Conservation (phyloP, 2,797 vertebrate species). For the Melanotaenia nigrans region DNA sequence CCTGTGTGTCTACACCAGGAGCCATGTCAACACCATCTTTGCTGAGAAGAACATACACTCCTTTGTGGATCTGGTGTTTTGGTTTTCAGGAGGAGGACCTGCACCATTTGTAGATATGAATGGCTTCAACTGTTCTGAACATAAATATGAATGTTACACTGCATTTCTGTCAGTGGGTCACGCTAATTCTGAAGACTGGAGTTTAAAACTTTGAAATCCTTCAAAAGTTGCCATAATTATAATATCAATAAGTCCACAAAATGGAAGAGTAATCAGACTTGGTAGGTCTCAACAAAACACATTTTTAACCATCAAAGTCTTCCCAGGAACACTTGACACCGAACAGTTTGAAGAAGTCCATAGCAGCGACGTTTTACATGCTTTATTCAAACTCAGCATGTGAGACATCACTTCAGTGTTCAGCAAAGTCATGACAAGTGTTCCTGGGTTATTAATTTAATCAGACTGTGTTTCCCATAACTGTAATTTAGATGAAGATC, state of each 20-base stretch:
- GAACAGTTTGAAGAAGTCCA: background rate
- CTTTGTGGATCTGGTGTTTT: background rate
- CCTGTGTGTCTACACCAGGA: background rate
- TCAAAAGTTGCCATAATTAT: too few relatives aligned
- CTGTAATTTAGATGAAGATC: background rate
- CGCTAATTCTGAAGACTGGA: background rate
- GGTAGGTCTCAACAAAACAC: too few relatives aligned
- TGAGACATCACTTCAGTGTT: background rate
- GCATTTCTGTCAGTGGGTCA: background rate
- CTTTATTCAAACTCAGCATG: background rate
- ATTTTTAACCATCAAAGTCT: background rate
- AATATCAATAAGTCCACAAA: too few relatives aligned
- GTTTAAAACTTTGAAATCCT: background rate
- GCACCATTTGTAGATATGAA: background rate
- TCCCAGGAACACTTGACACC: background rate
- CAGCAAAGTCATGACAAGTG: background rate
- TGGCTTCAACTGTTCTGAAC: background rate
- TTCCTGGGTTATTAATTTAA: background rate
- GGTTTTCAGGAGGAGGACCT: background rate
- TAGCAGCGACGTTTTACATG: background rate
- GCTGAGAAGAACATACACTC: background rate
- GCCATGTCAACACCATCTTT: background rate
- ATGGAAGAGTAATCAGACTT: too few relatives aligned
- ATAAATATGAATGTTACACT: background rate
- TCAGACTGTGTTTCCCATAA: background rate